Percentiles rank a stretch among this genome's conserved stretches.
Evolutionary conservation across 1,140 invertebrate genomes (phyloP).

Genomic region (Drosophila albomicans): DNA sequence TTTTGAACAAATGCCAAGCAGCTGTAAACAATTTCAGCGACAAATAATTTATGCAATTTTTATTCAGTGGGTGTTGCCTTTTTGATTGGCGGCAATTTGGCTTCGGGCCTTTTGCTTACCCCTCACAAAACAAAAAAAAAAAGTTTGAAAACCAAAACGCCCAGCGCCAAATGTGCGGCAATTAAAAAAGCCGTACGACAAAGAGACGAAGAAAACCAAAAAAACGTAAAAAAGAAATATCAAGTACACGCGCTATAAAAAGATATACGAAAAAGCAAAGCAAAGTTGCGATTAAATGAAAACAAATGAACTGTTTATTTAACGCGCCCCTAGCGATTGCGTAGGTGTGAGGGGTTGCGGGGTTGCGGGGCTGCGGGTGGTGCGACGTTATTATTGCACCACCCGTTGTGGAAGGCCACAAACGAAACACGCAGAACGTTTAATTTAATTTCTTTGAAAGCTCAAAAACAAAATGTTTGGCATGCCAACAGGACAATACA

Average conservation of each 20-base stretch:
- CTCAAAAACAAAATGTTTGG: slow-evolving; percentile 76
- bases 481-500: slow-evolving; percentile 62
- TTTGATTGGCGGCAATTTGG: slow-evolving; percentile 81
- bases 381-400: background rate
- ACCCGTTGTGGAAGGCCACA: slow-evolving; percentile 26
- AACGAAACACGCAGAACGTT: slow-evolving; percentile 77
- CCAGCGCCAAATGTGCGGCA: slow-evolving; percentile 66
- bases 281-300: slow-evolving; percentile 76
- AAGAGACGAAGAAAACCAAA: slow-evolving; percentile 46
- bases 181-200: slow-evolving; percentile 68
- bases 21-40: slow-evolving; percentile 36
- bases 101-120: slow-evolving; percentile 42
- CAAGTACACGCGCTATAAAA: slow-evolving; percentile 46
- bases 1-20: slow-evolving; percentile 7
- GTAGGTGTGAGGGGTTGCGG: background rate
- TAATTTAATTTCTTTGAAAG: slow-evolving; percentile 84
- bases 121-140: slow-evolving; percentile 11
- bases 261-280: slow-evolving; percentile 36
- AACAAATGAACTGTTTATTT: slow-evolving; percentile 84
- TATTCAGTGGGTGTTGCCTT: slow-evolving; percentile 79
- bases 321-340: slow-evolving; percentile 61
- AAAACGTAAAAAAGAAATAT: slow-evolving; percentile 28
- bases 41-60: slow-evolving; percentile 81
- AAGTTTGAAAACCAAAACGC: slow-evolving; percentile 50
- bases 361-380: background rate